Percentiles rank a stretch among this genome's conserved stretches.
Conservation (phyloP, 1,140 invertebrate genomes). For the Mycetomoellerius zeteki region DNA sequence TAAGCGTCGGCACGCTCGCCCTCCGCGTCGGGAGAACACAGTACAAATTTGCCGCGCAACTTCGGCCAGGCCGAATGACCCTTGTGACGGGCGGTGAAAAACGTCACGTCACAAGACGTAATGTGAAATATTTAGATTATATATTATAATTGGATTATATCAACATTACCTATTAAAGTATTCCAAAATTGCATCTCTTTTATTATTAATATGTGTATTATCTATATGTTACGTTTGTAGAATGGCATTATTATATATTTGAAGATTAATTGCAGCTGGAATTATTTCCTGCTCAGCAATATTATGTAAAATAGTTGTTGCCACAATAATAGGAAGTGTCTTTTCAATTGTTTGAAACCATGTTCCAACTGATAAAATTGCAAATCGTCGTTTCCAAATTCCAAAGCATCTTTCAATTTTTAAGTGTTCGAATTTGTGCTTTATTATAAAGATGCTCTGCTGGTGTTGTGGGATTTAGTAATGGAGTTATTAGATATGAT, state of each 20-base stretch:
- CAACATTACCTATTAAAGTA: neutral
- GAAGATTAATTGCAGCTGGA: neutral
- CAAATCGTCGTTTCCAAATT: slow-evolving; percentile 4
- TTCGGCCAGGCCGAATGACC: no score
- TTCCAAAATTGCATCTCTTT: neutral
- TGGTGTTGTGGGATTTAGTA: neutral
- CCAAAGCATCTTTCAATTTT: slow-evolving; percentile 11
- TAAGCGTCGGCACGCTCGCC: no score
- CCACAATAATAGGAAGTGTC: neutral
- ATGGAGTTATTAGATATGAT: neutral
- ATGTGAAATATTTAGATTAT: no score
- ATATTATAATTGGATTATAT: neutral
- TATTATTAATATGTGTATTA: neutral
- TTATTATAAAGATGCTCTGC: slow-evolving; percentile 1
- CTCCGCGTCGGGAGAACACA: no score
- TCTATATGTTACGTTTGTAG: neutral
- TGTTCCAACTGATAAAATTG: neutral
- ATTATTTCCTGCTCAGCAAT: neutral
- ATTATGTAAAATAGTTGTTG: slow-evolving; percentile 1
- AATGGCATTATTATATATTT: slow-evolving; percentile 16
- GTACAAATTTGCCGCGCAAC: no score
- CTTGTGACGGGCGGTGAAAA: no score
- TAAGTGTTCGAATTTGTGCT: slow-evolving; percentile 9
- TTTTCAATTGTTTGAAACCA: neutral
- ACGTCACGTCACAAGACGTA: no score